Conservation (phyloP, 1,140 invertebrate species). For the Carposina sasakii region DNA sequence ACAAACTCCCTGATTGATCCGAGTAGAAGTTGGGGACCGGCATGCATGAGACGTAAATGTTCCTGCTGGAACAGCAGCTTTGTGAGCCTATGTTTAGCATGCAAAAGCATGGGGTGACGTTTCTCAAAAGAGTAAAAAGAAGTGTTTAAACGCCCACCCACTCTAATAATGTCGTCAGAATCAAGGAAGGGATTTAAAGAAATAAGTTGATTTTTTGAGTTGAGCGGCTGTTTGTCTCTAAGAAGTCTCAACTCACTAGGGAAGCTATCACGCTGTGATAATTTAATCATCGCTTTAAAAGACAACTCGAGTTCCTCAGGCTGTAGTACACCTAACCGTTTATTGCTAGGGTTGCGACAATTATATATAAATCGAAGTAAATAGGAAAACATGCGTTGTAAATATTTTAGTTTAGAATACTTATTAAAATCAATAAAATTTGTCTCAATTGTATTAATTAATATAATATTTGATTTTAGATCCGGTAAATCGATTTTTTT, state of each 20-base stretch:
- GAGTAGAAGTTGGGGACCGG: background rate
- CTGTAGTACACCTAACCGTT: background rate
- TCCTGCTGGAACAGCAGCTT: slow-evolving; percentile 4
- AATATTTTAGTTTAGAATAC: slow-evolving; percentile 7
- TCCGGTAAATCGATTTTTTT: background rate
- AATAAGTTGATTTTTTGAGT: background rate
- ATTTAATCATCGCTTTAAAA: background rate
- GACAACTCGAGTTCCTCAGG: background rate
- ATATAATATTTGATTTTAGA: background rate
- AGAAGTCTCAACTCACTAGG: background rate
- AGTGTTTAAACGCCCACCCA: slow-evolving; percentile 2
- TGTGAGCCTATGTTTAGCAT: slow-evolving; percentile 8
- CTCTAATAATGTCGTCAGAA: background rate
- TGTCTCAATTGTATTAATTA: no score
- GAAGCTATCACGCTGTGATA: background rate
- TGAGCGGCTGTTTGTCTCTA: background rate
- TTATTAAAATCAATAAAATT: slow-evolving; percentile 13
- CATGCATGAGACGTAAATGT: slow-evolving; percentile 2
- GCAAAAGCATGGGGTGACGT: slow-evolving; percentile 6
- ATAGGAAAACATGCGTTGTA: background rate
- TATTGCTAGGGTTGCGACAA: background rate
- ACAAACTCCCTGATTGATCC: background rate
- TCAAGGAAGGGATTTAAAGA: slow-evolving; percentile 5
- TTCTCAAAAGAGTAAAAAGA: background rate
- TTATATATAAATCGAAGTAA: slow-evolving; percentile 5